phyloP scores from a whole-genome alignment of 1,140 invertebrate species.

The Arion vulgaris region DNA sequence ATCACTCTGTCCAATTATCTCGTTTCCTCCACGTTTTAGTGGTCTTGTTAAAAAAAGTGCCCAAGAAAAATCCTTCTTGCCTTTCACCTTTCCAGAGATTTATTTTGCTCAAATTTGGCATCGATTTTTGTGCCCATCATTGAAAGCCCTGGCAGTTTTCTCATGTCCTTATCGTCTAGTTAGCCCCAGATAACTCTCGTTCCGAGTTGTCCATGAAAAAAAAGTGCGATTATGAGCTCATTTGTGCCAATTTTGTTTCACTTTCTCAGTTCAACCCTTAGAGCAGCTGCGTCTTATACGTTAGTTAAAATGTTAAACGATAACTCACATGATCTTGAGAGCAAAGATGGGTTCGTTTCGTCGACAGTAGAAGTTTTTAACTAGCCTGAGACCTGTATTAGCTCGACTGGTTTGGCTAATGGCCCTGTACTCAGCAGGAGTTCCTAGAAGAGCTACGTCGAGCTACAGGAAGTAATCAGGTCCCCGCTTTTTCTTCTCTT shows the following conservation, averaged over 20 bases:
- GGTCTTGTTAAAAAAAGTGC: no score
- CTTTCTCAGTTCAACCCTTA: neutral
- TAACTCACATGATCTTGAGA: neutral
- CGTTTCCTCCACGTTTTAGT: no score
- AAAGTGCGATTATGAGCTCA: slow-evolving; percentile 2
- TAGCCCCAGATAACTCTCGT: neutral
- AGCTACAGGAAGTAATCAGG: neutral
- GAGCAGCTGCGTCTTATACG: neutral
- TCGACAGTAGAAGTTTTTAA: neutral
- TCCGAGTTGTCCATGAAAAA: neutral
- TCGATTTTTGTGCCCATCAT: neutral
- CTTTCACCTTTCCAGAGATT: neutral
- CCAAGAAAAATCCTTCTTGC: neutral
- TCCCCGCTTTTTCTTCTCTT: neutral
- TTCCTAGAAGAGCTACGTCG: neutral
- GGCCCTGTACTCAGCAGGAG: neutral
- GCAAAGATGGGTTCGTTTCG: neutral
- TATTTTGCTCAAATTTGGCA: neutral
- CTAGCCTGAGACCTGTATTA: neutral
- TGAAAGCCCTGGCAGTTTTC: neutral
- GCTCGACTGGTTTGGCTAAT: neutral
- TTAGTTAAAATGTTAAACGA: slow-evolving; percentile 9
- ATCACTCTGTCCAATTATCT: neutral
- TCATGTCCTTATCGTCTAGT: neutral
- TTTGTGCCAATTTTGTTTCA: slow-evolving; percentile 14